Conservation (phyloP, 2,797 vertebrate species). For the Chelidonichthys spinosus region DNA sequence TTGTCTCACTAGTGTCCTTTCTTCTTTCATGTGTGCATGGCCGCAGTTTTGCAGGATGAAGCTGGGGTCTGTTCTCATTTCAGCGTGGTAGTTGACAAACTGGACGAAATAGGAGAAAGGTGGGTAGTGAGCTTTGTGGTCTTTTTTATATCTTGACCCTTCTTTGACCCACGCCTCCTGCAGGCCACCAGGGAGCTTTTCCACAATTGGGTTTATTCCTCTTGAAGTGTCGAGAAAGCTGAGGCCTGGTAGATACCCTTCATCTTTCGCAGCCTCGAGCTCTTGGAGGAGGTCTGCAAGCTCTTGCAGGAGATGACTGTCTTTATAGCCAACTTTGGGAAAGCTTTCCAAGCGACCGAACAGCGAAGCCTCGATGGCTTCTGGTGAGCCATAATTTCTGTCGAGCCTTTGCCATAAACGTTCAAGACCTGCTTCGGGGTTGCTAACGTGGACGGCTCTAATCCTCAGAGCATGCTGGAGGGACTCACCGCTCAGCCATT, state of each 20-base stretch:
- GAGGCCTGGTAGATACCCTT: no score
- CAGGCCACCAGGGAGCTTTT: no score
- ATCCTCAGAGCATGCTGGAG: slow-evolving; percentile 15
- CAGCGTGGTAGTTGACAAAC: slow-evolving; percentile 18
- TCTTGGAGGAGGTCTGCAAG: no score
- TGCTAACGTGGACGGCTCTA: slow-evolving; percentile 27
- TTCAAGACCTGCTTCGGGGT: slow-evolving; percentile 17
- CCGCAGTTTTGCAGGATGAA: neutral
- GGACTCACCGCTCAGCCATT: slow-evolving; percentile 36
- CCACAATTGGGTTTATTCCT: no score
- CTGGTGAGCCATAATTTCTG: slow-evolving; percentile 26
- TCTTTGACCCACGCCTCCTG: no score
- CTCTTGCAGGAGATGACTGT: no score
- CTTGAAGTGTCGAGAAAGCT: no score
- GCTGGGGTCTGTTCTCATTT: slow-evolving; percentile 37
- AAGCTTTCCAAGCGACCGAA: neutral
- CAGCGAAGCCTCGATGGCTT: slow-evolving; percentile 25
- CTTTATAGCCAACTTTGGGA: no score
- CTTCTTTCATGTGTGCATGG: neutral
- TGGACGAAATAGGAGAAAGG: slow-evolving; percentile 35
- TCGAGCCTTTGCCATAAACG: slow-evolving; percentile 5
- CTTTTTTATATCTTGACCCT: no score
- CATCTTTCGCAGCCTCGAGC: no score
- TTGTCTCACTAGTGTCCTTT: neutral
- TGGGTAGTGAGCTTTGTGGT: no score